Base-by-base conservation (phyloP, 2,797 vertebrate genomes). In the Miichthys miiuy region DNA sequence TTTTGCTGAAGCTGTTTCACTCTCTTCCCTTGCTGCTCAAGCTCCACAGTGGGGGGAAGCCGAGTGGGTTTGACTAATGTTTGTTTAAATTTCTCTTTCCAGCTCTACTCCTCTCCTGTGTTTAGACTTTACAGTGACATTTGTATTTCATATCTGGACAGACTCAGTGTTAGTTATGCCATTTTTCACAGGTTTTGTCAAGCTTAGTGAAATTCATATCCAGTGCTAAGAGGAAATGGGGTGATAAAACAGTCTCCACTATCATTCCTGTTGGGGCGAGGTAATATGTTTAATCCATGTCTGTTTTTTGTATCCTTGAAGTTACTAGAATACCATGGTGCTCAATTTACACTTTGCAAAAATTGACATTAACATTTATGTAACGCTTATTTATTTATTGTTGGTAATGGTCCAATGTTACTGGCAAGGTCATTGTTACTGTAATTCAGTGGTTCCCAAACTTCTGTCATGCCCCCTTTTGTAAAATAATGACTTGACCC, bases 91-190 rank as follows among this genome's bases (percentile, higher is more conserved):
- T 63, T 66, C 54, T 69, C 68, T 66, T 52, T 84, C 81, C 81
- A 80, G 82, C 77, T 84, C 75, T 42, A 42, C 84, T 88, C 20
- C 75, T 82, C 75, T 72, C 76, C 72, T 56, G 30, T 91, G 90
- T 93, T 94, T 91, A 92, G 66, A 85, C 80, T 84, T 80, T 60
- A 72, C 82, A 60, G 82, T 84, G 85, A 91, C 88, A 65, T 88
- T 89, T 84, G 77, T 71, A 44, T 75, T 87, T 88, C 58, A 82
- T 83, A 85, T 89, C 91, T 89, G 91, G 83, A 85, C 75, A 80
- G 72, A 44, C 81, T 90, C 86, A 72, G 3, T 30, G 46, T 80
- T 69, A 65, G 56, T 70, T 55, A 81, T 62, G 55, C 65, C 77
- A 68, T 78, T 18, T 68, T 60, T 90, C 75, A 87, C 72, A 47